Base-by-base conservation (phyloP, 2,113 vertebrate genomes). In the Nycticebus coucang region DNA sequence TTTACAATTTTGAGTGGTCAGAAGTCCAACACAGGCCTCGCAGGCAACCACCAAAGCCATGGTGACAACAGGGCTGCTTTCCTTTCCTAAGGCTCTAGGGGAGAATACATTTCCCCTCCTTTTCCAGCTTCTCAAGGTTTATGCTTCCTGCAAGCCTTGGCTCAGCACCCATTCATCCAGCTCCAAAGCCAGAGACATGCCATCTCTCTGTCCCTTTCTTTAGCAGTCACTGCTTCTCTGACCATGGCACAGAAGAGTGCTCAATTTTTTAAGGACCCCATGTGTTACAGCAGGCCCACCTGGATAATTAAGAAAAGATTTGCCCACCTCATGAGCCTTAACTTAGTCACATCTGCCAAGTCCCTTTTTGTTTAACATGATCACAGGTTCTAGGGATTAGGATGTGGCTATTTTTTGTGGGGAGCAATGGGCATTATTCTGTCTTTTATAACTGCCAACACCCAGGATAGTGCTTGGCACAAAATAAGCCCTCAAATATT, bases 401-500 rank as follows among this genome's bases (percentile, higher is more conserved):
- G 87, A 72, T 0, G 0, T 37, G 59, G 64, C 28, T 17, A 12
- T 30, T 22, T 72, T 72, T 12, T 19, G 30, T 14, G 7, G 21
- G 12, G 13, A 5, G n/a, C 14, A 17, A 11, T 12, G 28, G 22
- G 24, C 4, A 1, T 71, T 18, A 21, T n/a, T 85, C 50, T 68
- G 1, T 37, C 33, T 64, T 8, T 10, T 26, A 0, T 18, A n/a
- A 30, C 10, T 89, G n/a, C 83, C 60, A 79, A 22, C 18, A 81
- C 8, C 21, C 24, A 53, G 83, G 30, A 74, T 5, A 35, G 45
- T 15, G 13, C 69, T 75, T 69, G 30, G 62, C n/a, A n/a, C 33
- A 68, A 74, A 26, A 80, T n/a, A 62, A 87, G 50, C n/a, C 86
- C 69, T n/a, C 72, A 62, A 59, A 59, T 87, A 75, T 94, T 92